phyloP scores from a whole-genome alignment of 2,797 vertebrate species.

The Urosaurus nigricauda region DNA sequence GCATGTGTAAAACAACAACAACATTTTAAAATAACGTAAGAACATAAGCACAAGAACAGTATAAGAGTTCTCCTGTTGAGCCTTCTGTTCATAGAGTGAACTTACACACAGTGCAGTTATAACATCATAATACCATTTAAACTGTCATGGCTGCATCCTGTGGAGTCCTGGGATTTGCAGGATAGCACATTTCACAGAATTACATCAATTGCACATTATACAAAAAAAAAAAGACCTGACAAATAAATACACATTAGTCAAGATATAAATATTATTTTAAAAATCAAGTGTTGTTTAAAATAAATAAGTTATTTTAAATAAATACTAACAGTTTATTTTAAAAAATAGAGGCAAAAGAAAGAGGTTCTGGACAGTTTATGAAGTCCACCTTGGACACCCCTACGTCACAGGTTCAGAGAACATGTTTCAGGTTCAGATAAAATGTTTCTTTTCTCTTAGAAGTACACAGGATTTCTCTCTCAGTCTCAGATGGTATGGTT shows the following conservation, averaged over 20 bases:
- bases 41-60: too few species aligned
- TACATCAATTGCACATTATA: neutral
- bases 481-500: neutral
- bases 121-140: too few species aligned
- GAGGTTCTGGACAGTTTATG: neutral
- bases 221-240: constrained; percentile 2
- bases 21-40: too few species aligned
- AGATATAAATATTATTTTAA: constrained; percentile 13
- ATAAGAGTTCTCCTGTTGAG: too few species aligned
- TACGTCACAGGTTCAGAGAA: neutral
- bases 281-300: neutral
- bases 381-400: neutral
- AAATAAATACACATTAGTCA: neutral
- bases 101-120: too few species aligned
- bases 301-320: neutral
- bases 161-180: too few species aligned
- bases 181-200: neutral
- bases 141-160: too few species aligned
- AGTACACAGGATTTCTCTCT: too few species aligned
- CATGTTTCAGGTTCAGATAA: neutral
- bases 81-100: too few species aligned
- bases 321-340: neutral
- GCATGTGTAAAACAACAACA: too few species aligned
- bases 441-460: neutral
- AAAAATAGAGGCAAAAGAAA: neutral